Evolutionary conservation across 2,113 vertebrate species (phyloP).

Genomic region (Platysternon megacephalum): DNA sequence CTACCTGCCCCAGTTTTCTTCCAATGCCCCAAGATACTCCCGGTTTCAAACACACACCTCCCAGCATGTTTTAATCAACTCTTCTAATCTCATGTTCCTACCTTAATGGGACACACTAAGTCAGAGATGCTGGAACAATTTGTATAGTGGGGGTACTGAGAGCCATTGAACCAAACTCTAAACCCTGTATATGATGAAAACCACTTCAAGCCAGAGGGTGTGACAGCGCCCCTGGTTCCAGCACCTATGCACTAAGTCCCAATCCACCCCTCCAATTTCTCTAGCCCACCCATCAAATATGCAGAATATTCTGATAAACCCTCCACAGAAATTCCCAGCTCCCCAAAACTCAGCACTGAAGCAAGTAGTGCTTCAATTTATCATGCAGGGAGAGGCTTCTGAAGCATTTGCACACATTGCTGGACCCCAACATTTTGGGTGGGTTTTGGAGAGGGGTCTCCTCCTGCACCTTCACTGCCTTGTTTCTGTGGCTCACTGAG

Average conservation of each 20-base stretch:
- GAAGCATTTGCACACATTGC: not conserved
- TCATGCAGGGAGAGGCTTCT: not conserved
- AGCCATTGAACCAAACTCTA: too few species aligned
- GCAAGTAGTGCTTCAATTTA: not conserved
- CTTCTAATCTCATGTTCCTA: not conserved
- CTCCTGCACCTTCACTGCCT: not conserved
- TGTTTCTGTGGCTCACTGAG: fast-evolving
- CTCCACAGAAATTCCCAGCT: not conserved
- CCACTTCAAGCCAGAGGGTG: too few species aligned
- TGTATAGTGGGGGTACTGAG: too few species aligned
- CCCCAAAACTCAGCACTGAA: not conserved
- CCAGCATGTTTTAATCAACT: not conserved
- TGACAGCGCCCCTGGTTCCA: too few species aligned
- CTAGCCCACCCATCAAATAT: not conserved
- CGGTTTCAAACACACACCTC: not conserved
- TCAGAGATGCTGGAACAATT: too few species aligned
- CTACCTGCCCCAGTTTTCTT: not conserved
- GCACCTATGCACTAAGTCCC: too few species aligned
- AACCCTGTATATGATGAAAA: too few species aligned
- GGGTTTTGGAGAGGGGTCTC: not conserved
- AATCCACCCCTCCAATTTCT: not conserved
- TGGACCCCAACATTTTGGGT: fast-evolving
- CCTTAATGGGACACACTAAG: not conserved
- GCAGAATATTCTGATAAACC: not conserved
- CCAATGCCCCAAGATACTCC: not conserved